These are phyloP conservation scores for Gasterosteus nipponicus DNA, from an alignment of 2,113 vertebrate species.

Conservation along the genomic window DNA sequence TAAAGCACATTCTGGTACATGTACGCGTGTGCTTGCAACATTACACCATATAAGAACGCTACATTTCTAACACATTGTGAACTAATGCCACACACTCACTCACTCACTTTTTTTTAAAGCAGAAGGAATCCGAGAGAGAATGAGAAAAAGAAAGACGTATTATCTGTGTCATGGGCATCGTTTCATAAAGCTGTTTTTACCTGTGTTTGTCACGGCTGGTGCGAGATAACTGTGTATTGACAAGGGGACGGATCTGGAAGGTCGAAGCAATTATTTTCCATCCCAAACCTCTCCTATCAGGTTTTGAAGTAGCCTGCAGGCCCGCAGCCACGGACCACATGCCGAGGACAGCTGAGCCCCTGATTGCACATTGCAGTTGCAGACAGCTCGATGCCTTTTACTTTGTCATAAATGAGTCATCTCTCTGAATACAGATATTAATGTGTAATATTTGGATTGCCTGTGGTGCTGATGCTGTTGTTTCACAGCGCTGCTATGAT, in stretches of 20 bases:
- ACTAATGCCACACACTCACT: not conserved
- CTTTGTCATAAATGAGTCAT: not conserved
- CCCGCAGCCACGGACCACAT: slow-evolving; percentile 2
- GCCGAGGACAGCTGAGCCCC: not conserved
- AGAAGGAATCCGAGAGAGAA: not conserved
- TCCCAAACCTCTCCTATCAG: slow-evolving; percentile 25
- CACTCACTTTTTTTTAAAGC: not conserved
- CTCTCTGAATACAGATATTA: not conserved
- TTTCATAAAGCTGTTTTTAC: slow-evolving; percentile 1
- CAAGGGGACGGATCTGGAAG: slow-evolving; percentile 25
- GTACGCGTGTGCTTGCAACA: slow-evolving; percentile 32
- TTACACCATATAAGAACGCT: slow-evolving; percentile 12
- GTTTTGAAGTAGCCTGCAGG: slow-evolving; percentile 26
- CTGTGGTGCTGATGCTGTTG: not conserved
- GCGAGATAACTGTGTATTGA: slow-evolving; percentile 35
- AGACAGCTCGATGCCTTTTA: slow-evolving; percentile 2
- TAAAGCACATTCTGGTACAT: slow-evolving; percentile 57
- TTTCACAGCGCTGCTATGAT: not conserved
- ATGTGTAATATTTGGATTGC: not conserved
- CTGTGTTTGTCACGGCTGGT: slow-evolving; percentile 3
- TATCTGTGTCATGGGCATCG: not conserved
- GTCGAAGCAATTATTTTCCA: slow-evolving; percentile 43
- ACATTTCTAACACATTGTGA: slow-evolving; percentile 1
- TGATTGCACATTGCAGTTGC: slow-evolving; percentile 20
- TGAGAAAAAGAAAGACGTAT: not conserved